These are phyloP conservation scores for Lamellibrachia satsuma DNA, from an alignment of 2,888 invertebrate genomes.

Conservation along the genomic window DNA sequence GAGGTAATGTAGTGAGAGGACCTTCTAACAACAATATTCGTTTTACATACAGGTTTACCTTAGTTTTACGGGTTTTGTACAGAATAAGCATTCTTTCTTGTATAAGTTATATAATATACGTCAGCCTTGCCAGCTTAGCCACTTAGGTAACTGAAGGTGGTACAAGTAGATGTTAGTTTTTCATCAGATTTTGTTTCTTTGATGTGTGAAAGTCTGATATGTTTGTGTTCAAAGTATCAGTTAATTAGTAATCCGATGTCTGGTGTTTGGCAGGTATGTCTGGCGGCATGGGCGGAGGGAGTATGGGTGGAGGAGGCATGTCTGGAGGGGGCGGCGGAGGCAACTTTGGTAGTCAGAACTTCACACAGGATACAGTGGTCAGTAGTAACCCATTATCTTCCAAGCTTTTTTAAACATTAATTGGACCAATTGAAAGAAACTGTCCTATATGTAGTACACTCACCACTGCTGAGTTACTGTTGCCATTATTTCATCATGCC, in stretches of 20 bases:
- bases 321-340: conserved; percentile 40
- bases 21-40: conserved; percentile 31
- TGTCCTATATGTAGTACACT: too few relatives aligned
- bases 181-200: not conserved
- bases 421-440: too few relatives aligned
- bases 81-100: not conserved
- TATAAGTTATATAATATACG: not conserved
- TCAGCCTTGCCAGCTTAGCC: not conserved
- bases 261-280: conserved; percentile 28
- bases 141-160: not conserved
- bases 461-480: too few relatives aligned
- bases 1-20: conserved; percentile 48
- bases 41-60: not conserved
- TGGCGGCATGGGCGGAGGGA: conserved; percentile 39
- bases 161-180: not conserved
- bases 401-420: not conserved
- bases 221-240: not conserved
- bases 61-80: not conserved
- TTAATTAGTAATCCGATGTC: not conserved
- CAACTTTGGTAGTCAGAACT: conserved; percentile 51
- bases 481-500: too few relatives aligned
- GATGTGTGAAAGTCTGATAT: not conserved
- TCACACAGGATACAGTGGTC: conserved; percentile 33
- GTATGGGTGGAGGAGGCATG: conserved; percentile 24
- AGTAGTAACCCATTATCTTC: not conserved